phyloP scores from a whole-genome alignment of 2,797 vertebrate species.

The Molossus alvarezi region DNA sequence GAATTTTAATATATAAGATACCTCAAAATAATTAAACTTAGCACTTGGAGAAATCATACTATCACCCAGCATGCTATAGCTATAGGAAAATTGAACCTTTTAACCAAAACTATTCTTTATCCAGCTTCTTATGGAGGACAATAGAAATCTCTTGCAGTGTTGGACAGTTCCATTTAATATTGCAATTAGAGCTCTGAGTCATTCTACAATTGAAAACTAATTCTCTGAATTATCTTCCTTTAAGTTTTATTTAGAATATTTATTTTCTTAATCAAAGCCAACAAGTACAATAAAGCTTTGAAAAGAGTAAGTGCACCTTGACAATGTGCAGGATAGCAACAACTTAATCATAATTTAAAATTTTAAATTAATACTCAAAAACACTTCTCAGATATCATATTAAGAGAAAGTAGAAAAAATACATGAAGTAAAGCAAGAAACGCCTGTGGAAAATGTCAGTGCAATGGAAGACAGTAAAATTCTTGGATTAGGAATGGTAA shows the following conservation, averaged over 20 bases:
- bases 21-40: constrained; percentile 82
- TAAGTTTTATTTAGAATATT: constrained; percentile 76
- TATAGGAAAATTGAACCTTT: constrained; percentile 85
- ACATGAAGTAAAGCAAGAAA: constrained; percentile 71
- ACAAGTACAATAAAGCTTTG: constrained; percentile 68
- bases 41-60: constrained; percentile 48
- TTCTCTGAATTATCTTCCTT: constrained; percentile 70
- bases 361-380: constrained; percentile 74
- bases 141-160: constrained; percentile 74
- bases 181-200: constrained; percentile 70
- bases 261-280: constrained; percentile 70
- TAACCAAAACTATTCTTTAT: constrained; percentile 76
- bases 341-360: constrained; percentile 57
- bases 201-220: constrained; percentile 68
- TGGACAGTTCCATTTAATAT: constrained; percentile 79
- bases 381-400: constrained; percentile 63
- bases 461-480: constrained; percentile 64
- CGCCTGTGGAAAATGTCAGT: constrained; percentile 53
- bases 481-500: constrained; percentile 77
- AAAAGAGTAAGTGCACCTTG: constrained; percentile 59
- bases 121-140: constrained; percentile 78
- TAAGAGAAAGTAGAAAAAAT: constrained; percentile 73
- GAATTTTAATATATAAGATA: constrained; percentile 69
- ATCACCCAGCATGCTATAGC: constrained; percentile 42
- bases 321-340: constrained; percentile 54